Evolutionary conservation across 2,797 vertebrate genomes (phyloP).

Genomic region (Distichodus sexfasciatus): DNA sequence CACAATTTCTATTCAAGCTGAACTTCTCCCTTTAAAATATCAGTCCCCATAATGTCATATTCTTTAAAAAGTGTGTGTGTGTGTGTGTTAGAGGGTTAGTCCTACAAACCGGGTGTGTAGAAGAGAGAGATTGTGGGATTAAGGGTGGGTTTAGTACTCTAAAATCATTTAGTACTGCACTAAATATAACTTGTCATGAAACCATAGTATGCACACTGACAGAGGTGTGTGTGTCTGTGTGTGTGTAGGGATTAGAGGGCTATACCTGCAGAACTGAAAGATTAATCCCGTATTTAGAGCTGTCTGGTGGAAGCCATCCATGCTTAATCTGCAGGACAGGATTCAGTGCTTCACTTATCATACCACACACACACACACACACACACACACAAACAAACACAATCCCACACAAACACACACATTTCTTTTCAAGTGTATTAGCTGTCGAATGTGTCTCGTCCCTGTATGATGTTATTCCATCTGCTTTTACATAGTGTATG

Average conservation of each 20-base stretch:
- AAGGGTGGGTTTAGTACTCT: not conserved
- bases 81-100: not conserved
- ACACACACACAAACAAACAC: not conserved
- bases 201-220: not conserved
- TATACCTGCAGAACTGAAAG: conserved; percentile 5
- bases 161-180: not conserved
- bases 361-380: not conserved
- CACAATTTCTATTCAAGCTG: no score
- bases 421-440: not conserved
- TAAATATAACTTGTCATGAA: not conserved
- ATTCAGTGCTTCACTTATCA: not conserved
- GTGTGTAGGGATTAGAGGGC: not conserved
- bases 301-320: conserved; percentile 3
- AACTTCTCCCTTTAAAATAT: no score
- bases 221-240: not conserved
- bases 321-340: not conserved
- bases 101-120: not conserved
- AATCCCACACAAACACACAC: not conserved
- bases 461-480: no score
- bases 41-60: no score
- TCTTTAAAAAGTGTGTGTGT: conserved; percentile 24
- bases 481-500: no score
- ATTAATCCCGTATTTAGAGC: not conserved
- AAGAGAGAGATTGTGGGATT: conserved; percentile 30
- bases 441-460: no score